A percentile compares a stretch with the other conserved stretches of the same genome.
These are phyloP conservation scores for Cochlearius cochlearius DNA, from an alignment of 2,113 vertebrate species.

Conservation along the genomic window DNA sequence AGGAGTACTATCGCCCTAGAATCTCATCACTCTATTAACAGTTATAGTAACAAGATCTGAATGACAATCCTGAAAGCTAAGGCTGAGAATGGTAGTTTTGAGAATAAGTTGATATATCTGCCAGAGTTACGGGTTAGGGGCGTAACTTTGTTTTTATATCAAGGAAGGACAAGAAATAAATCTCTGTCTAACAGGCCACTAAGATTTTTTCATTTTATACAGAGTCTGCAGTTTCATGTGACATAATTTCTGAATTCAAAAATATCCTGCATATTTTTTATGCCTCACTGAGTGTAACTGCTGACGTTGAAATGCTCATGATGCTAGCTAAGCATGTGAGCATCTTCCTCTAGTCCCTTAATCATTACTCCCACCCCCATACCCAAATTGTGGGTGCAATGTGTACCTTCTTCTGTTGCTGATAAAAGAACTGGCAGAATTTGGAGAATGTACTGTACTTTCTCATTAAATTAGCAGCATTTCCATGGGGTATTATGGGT, in stretches of 20 bases:
- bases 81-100: neutral
- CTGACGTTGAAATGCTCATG: neutral
- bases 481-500: neutral
- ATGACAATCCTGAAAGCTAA: neutral
- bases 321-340: neutral
- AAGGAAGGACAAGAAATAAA: neutral
- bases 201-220: neutral
- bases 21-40: neutral
- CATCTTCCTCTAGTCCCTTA: neutral
- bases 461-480: neutral
- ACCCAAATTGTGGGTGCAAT: fast-evolving
- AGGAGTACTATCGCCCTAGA: neutral
- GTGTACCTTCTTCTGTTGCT: neutral
- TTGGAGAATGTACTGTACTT: neutral
- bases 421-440: neutral
- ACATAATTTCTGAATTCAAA: neutral
- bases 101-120: neutral
- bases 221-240: neutral
- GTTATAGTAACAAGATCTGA: neutral
- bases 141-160: neutral
- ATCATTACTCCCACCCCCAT: fast-evolving
- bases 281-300: neutral
- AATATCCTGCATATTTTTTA: neutral
- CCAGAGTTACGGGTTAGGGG: neutral
- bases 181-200: neutral